Conservation (phyloP, 2,113 vertebrate species). For the Butorides virescens region DNA sequence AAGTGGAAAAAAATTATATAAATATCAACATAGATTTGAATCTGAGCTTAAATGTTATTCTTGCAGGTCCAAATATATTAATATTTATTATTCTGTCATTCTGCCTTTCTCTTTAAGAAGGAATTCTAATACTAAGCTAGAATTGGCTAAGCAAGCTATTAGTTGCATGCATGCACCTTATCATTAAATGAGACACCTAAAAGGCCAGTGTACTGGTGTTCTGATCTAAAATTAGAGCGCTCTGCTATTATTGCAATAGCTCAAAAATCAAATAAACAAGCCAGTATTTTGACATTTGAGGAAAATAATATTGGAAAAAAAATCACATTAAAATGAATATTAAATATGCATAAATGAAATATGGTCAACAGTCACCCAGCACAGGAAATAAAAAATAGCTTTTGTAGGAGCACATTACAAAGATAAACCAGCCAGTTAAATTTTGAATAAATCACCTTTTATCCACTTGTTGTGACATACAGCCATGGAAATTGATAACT, state of each 20-base stretch:
- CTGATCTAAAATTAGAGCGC: conserved; percentile 57
- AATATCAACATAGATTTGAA: not conserved
- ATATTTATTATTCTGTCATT: not conserved
- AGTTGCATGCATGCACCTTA: not conserved
- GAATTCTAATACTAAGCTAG: not conserved
- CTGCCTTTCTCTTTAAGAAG: not conserved
- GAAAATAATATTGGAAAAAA: conserved; percentile 43
- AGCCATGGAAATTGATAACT: conserved; percentile 12
- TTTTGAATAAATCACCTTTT: conserved; percentile 66
- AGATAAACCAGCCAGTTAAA: conserved; percentile 36
- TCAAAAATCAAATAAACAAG: conserved; percentile 66
- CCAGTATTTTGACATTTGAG: conserved; percentile 49
- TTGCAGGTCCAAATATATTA: not conserved
- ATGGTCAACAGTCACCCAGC: conserved; percentile 41
- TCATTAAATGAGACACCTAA: not conserved
- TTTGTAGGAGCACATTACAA: conserved; percentile 47
- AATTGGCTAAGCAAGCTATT: not conserved
- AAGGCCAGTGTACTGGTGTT: not conserved
- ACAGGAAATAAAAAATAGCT: conserved; percentile 58
- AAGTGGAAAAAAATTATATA: not conserved
- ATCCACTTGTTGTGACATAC: conserved; percentile 21
- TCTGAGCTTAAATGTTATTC: not conserved
- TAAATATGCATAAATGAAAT: conserved; percentile 67
- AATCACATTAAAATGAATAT: conserved; percentile 55
- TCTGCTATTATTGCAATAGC: conserved; percentile 40